Evolutionary conservation across 2,888 invertebrate genomes (phyloP).

Genomic region (Drosophila affinis): DNA sequence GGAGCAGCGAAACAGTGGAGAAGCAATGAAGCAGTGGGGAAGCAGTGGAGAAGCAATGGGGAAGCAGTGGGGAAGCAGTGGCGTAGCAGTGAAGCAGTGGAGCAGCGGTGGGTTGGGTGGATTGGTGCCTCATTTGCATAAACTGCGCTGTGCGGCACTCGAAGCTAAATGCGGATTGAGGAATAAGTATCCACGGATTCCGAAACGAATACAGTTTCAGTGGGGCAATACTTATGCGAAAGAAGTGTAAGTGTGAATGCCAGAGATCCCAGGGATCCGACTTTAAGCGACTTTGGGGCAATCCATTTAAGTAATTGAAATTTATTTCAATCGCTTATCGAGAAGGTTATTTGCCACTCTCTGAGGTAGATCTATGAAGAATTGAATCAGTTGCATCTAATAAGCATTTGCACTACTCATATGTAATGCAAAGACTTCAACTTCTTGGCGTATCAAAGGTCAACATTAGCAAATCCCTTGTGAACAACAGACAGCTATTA

Average conservation of each 20-base stretch:
- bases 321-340: not conserved
- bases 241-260: constrained; percentile 8
- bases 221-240: constrained; percentile 7
- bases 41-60: not conserved
- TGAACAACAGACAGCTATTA: constrained; percentile 24
- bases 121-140: constrained; percentile 65
- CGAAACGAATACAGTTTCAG: constrained; percentile 16
- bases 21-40: not conserved
- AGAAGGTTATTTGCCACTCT: not conserved
- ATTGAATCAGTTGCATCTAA: too few species aligned
- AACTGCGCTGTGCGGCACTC: constrained; percentile 43
- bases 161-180: constrained; percentile 33
- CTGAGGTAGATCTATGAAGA: too few species aligned
- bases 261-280: not conserved
- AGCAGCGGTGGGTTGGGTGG: not conserved
- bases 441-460: not conserved
- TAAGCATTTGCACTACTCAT: too few species aligned
- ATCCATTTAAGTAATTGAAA: constrained; percentile 36
- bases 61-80: not conserved
- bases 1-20: constrained; percentile 13
- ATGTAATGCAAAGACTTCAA: constrained; percentile 3
- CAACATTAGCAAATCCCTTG: constrained; percentile 9
- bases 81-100: constrained; percentile 2
- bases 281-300: constrained; percentile 2
- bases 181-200: constrained; percentile 22